Conservation (phyloP, 2,797 vertebrate species). For the Toxotes lorentzi region DNA sequence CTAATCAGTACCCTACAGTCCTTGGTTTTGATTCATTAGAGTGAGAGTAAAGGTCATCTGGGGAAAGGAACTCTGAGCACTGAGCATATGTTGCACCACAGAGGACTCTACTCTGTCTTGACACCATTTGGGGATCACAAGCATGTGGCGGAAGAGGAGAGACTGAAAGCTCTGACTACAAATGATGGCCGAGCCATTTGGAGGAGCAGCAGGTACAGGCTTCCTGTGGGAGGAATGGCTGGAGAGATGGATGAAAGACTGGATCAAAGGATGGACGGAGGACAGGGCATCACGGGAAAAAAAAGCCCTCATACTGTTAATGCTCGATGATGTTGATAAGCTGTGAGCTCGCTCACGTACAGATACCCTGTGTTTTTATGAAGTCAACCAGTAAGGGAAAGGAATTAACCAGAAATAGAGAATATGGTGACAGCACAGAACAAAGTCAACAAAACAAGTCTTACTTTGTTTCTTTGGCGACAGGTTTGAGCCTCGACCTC, state of each 20-base stretch:
- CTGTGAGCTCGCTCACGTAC: slow-evolving; percentile 16
- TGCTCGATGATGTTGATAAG: slow-evolving; percentile 19
- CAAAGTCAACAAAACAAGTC: slow-evolving; percentile 30
- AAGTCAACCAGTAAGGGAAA: neutral
- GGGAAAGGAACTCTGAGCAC: slow-evolving; percentile 51
- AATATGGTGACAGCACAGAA: neutral
- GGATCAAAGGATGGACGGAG: slow-evolving; percentile 48
- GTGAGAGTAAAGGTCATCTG: slow-evolving; percentile 60
- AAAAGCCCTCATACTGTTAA: slow-evolving; percentile 12
- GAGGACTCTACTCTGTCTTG: slow-evolving; percentile 65
- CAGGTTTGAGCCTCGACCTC: slow-evolving; percentile 89
- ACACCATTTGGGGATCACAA: slow-evolving; percentile 70
- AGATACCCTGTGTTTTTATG: slow-evolving; percentile 28
- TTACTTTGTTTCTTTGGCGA: slow-evolving; percentile 84
- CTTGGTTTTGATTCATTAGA: slow-evolving; percentile 51
- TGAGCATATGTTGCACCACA: slow-evolving; percentile 72
- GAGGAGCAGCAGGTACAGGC: slow-evolving; percentile 73
- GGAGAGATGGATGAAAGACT: slow-evolving; percentile 59
- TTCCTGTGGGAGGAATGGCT: slow-evolving; percentile 69
- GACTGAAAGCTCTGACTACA: slow-evolving; percentile 55
- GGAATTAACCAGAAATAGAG: neutral
- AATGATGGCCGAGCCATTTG: slow-evolving; percentile 72
- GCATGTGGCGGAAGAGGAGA: slow-evolving; percentile 64
- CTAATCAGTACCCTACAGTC: neutral
- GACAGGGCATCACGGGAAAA: slow-evolving; percentile 35